These are phyloP conservation scores for Poecilia wingei DNA, from an alignment of 2,797 vertebrate genomes.

Conservation along the genomic window DNA sequence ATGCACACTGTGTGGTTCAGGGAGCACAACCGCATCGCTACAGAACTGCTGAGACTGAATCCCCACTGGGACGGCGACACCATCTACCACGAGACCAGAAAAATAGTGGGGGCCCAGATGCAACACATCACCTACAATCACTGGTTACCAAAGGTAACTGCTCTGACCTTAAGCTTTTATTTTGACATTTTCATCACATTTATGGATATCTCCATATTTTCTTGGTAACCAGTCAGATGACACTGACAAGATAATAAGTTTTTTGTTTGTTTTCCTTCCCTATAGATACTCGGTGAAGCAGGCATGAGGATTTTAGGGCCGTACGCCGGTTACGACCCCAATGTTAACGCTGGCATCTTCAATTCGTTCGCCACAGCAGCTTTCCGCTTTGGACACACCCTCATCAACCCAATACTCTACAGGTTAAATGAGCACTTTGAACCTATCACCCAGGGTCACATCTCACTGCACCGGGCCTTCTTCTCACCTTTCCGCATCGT, in stretches of 20 bases:
- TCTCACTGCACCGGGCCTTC: conserved; percentile 96
- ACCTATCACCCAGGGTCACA: conserved; percentile 91
- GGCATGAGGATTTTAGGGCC: conserved; percentile 90
- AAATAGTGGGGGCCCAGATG: conserved; percentile 96
- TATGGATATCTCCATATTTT: not conserved
- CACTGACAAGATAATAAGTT: not conserved
- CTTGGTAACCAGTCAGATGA: not conserved
- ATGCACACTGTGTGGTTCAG: conserved; percentile 98
- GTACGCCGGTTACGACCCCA: conserved; percentile 91
- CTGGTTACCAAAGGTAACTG: conserved; percentile 90
- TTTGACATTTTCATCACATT: not conserved
- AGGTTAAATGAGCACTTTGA: conserved; percentile 91
- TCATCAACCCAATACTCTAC: conserved; percentile 94
- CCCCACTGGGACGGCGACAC: conserved; percentile 99
- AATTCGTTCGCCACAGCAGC: conserved; percentile 96
- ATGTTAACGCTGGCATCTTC: conserved; percentile 90
- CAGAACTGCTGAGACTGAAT: conserved; percentile 91
- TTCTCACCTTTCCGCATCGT: conserved; percentile 98
- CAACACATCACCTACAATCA: conserved; percentile 97
- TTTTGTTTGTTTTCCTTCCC: conserved; percentile 4
- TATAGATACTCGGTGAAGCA: conserved; percentile 91
- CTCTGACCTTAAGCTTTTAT: not conserved
- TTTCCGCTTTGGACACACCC: conserved; percentile 97
- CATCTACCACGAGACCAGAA: conserved; percentile 95
- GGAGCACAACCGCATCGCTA: conserved; percentile 95